Evolutionary conservation across 2,113 vertebrate species (phyloP), one percentile per base, ranked within the genome.

Genomic region (Noctilio leporinus): DNA sequence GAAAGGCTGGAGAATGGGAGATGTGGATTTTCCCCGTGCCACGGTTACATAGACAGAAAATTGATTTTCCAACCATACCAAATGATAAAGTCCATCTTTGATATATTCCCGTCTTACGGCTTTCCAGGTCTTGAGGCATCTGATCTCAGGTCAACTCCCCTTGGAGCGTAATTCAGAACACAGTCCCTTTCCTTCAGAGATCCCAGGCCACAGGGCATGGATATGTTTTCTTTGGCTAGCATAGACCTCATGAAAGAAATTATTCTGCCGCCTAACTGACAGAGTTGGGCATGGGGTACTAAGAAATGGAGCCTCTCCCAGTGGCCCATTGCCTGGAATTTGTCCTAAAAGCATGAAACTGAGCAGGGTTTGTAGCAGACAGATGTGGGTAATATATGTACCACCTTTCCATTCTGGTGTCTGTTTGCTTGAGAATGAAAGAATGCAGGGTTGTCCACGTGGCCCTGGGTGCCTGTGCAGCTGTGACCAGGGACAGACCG

Each of bases 241-340:
- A 90, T 88, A 96, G 70, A 83, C 89, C 78, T 97, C 86, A 97
- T 95, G 97, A 98, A 98, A 98, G 98, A 98, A 98, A 98, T 98
- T 97, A 98, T 97, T 97, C 97, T 98, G 97, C 97, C 92, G 98
- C 97, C 98, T 98, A 98, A 96, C 97, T 98, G 98, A 98, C 98
- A 98, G 98, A 97, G 96, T 95, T 98, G 98, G 98, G 98, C 98
- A 98, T 92, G 93, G 98, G 98, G 98, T 97, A 97, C 97, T 98
- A 97, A 97, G 97, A 97, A 95, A 98, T 97, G 98, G 98, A 97
- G 97, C 92, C 96, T 40, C 97, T 98, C 98, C 98, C 98, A 83
- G 97, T 98, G 99, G 98, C 98, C 96, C 89, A 89, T 94, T 97
- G 98, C 99, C 99, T 97, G 92, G 98, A 98, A 98, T 97, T 98